These are phyloP conservation scores for Oceanites oceanicus DNA, from an alignment of 2,113 vertebrate species.

Conservation along the genomic window DNA sequence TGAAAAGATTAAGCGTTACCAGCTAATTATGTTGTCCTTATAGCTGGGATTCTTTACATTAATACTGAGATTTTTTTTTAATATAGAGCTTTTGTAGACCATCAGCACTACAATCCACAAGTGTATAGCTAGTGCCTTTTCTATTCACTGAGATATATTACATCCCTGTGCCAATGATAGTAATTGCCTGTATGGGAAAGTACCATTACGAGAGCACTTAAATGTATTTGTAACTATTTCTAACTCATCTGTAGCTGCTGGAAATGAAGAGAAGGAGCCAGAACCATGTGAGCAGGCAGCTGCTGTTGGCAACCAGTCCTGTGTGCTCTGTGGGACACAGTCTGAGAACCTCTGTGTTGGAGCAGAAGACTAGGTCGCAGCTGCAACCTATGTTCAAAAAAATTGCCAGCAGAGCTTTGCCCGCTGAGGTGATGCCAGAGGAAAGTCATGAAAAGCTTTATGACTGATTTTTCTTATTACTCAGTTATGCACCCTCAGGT, in stretches of 20 bases:
- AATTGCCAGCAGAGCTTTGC: background rate
- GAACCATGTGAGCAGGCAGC: conserved; percentile 26
- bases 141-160: background rate
- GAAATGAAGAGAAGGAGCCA: conserved; percentile 20
- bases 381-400: background rate
- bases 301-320: conserved; percentile 25
- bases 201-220: background rate
- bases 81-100: background rate
- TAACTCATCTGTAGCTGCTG: conserved; percentile 26
- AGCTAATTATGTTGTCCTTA: conserved; percentile 20
- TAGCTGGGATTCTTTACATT: background rate
- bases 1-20: conserved; percentile 20
- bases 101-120: background rate
- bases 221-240: conserved; percentile 44
- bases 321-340: background rate
- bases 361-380: background rate
- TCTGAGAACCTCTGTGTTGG: background rate
- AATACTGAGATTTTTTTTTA: background rate
- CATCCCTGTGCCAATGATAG: background rate
- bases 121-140: background rate
- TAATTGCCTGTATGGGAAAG: conserved; percentile 1
- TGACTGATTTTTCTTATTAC: background rate
- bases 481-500: background rate
- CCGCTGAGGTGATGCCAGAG: background rate
- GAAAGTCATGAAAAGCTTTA: background rate